Evolutionary conservation across 2,797 vertebrate genomes (phyloP).

Genomic region (Sebastes iracundus): DNA sequence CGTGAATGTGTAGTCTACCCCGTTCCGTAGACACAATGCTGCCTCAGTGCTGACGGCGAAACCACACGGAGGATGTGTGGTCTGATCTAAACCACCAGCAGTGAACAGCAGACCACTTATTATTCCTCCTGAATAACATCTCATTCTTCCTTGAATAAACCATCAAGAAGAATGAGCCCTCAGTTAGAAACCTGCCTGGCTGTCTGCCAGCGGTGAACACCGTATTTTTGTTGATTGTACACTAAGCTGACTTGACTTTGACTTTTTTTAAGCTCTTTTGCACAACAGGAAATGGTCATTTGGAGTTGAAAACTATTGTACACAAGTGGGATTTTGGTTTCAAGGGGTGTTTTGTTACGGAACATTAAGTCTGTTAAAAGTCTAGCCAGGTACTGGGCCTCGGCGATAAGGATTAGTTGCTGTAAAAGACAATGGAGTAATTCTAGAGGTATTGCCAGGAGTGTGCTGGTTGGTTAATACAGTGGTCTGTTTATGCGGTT

Average conservation of each 20-base stretch:
- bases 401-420: slow-evolving; percentile 41
- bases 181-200: slow-evolving; percentile 22
- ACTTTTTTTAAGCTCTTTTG: slow-evolving; percentile 1
- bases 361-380: slow-evolving; percentile 48
- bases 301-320: slow-evolving; percentile 18
- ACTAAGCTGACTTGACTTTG: slow-evolving; percentile 22
- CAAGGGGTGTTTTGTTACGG: slow-evolving; percentile 35
- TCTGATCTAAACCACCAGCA: slow-evolving; percentile 55
- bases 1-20: slow-evolving; percentile 44
- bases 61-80: slow-evolving; percentile 65
- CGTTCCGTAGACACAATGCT: slow-evolving; percentile 56
- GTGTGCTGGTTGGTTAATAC: slow-evolving; percentile 34
- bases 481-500: slow-evolving; percentile 53
- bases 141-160: slow-evolving; percentile 61
- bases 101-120: slow-evolving; percentile 61
- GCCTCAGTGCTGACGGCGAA: slow-evolving; percentile 72
- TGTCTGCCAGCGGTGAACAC: slow-evolving; percentile 9
- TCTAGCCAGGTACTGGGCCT: slow-evolving; percentile 46
- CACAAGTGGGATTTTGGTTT: slow-evolving; percentile 28
- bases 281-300: slow-evolving; percentile 21
- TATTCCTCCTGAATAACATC: slow-evolving; percentile 55
- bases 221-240: slow-evolving; percentile 20
- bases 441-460: slow-evolving; percentile 41
- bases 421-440: slow-evolving; percentile 58
- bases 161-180: slow-evolving; percentile 37